phyloP scores from a whole-genome alignment of 37 sponge, comb jelly and placozoan genomes.

The Cliona cf. orientalis region DNA sequence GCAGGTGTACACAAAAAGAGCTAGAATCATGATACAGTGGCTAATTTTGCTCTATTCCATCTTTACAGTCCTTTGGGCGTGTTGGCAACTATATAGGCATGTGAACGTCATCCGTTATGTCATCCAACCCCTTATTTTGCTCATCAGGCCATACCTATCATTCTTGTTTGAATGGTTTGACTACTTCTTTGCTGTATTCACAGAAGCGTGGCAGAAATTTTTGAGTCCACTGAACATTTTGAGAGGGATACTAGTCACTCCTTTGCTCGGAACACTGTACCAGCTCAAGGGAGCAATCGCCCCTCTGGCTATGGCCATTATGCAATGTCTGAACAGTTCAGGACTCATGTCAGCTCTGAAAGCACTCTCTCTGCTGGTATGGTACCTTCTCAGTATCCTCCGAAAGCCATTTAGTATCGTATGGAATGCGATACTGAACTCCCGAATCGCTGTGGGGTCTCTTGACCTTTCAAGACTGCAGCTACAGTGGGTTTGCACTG shows the following conservation, averaged over 20 bases:
- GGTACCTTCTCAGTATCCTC: conserved; percentile 8
- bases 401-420: conserved; percentile 21
- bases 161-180: conserved; percentile 50
- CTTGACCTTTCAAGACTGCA: conserved; percentile 46
- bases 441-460: conserved; percentile 55
- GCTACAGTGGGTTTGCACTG: conserved; percentile 24
- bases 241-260: conserved; percentile 23
- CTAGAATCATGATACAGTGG: conserved; percentile 51
- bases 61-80: conserved; percentile 79
- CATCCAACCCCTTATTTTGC: conserved; percentile 59
- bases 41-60: conserved; percentile 64
- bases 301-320: conserved; percentile 3
- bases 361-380: neutral
- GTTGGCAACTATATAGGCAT: conserved; percentile 92
- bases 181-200: conserved; percentile 46
- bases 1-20: conserved; percentile 67
- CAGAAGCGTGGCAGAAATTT: conserved; percentile 49
- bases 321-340: conserved; percentile 9
- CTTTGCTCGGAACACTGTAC: neutral
- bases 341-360: conserved; percentile 6
- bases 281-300: conserved; percentile 14
- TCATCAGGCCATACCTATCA: conserved; percentile 45
- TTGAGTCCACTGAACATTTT: conserved; percentile 70
- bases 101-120: conserved; percentile 71
- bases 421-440: conserved; percentile 37